Base-by-base conservation (phyloP, 1,140 invertebrate species). In the Araneus ventricosus region DNA sequence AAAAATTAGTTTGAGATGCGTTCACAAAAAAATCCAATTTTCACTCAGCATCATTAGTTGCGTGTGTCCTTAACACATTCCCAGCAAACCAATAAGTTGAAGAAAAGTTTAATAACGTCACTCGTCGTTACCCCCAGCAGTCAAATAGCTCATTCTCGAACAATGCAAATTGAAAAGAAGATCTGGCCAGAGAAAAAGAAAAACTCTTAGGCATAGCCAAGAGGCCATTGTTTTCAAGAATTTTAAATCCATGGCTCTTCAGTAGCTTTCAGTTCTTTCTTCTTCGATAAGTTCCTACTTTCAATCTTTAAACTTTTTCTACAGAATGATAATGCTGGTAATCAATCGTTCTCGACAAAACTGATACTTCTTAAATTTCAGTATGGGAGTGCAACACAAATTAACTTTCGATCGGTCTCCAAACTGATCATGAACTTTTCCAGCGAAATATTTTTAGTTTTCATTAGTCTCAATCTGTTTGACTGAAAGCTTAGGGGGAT, bases 101-200 rank as follows among this genome's bases (percentile, higher is more conserved):
- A 6, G 37, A 52, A 39, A 52, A 82, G 17, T 82, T 82, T 82
- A 82, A 82, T 82, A 82, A 82, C 39, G n/a, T 27, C 41, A 52
- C 80, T 82, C 41, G 24, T 41, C 27, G 6, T 82, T 75, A 37
- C 70, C 24, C 75, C 24, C 24, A 52, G 41, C 80, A 82, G 39
- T 82, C 22, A 82, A 82, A 82, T 82, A 82, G 39, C 39, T 82
- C 80, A 82, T 82, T 82, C 80, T 30, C 14, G 80, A 82, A 82
- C 80, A 82, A 82, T 45, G 39, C 39, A 82, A 82, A 82, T 52
- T 52, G 80, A 82, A 82, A 30, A 27, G 41, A 82, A 52, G 39
- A 45, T 45, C 10, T 82, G 37, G 7, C 34, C 20, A n/a, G 24
- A 45, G 45, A 82, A 82, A 82, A n/a, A 52, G 39, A 10, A 22